Evolutionary conservation across 2,888 invertebrate species (phyloP).

Genomic region (Serripes groenlandicus): DNA sequence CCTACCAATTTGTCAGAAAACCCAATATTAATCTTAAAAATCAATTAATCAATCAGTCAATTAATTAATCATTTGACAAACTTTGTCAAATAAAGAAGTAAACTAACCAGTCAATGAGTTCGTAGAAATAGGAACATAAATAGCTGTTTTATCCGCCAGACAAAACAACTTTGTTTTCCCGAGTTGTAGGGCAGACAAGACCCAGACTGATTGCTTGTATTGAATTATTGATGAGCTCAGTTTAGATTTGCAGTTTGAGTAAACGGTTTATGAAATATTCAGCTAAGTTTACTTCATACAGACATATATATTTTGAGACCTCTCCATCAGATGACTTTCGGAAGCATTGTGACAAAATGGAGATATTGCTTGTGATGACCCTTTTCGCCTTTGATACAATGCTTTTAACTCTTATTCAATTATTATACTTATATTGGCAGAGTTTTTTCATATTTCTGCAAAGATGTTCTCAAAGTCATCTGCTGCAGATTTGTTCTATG

Average conservation of each 20-base stretch:
- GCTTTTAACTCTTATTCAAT: background rate
- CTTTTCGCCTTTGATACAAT: background rate
- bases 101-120: no score
- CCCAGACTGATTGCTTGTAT: background rate
- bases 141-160: no score
- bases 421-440: background rate
- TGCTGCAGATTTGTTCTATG: background rate
- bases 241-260: slow-evolving; percentile 9
- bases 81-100: no score
- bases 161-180: no score
- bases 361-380: background rate
- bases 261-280: slow-evolving; percentile 20
- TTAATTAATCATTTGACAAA: no score
- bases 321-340: background rate
- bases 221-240: slow-evolving; percentile 1
- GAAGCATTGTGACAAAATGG: background rate
- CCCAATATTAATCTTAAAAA: no score
- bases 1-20: no score
- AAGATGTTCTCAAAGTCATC: background rate
- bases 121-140: no score
- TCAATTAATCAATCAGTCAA: no score
- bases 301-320: background rate
- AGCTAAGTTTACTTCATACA: no score
- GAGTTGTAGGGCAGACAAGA: no score
- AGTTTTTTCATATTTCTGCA: background rate